These are phyloP conservation scores for Tuta absoluta DNA, from an alignment of 2,888 invertebrate genomes.

Conservation along the genomic window DNA sequence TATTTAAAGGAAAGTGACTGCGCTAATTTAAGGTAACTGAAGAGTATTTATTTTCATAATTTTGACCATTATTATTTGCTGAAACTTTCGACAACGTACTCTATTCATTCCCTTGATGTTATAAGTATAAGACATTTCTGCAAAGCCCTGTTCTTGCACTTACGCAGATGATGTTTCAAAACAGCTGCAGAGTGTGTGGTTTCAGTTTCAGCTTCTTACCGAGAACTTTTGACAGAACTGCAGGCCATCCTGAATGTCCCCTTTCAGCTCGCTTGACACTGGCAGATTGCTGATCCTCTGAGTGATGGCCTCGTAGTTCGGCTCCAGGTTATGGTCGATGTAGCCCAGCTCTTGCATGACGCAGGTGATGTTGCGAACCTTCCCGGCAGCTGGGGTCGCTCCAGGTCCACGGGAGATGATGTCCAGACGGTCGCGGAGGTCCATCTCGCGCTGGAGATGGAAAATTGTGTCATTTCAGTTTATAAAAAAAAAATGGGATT, in stretches of 20 bases:
- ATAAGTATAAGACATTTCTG: no score
- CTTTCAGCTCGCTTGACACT: slow-evolving; percentile 82
- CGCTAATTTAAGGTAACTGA: no score
- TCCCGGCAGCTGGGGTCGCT: slow-evolving; percentile 65
- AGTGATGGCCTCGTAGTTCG: slow-evolving; percentile 84
- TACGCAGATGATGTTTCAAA: no score
- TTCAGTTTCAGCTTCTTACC: no score
- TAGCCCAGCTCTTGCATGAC: slow-evolving; percentile 87
- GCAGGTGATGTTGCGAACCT: slow-evolving; percentile 84
- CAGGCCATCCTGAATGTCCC: slow-evolving; percentile 84
- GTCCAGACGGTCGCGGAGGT: slow-evolving; percentile 82
- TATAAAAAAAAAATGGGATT: not conserved
- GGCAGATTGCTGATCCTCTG: slow-evolving; percentile 83
- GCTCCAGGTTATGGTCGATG: slow-evolving; percentile 84
- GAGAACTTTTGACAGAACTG: slow-evolving; percentile 86
- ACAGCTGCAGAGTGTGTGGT: no score
- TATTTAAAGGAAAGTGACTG: no score
- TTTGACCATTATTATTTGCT: no score
- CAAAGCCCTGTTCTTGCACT: no score
- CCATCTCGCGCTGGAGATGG: slow-evolving; percentile 80
- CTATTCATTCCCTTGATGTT: no score
- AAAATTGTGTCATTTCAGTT: not conserved
- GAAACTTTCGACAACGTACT: no score
- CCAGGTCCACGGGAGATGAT: slow-evolving; percentile 70
- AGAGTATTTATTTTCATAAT: no score